These are phyloP conservation scores for Xylophagus ater DNA, from an alignment of 2,888 invertebrate species.

Conservation along the genomic window DNA sequence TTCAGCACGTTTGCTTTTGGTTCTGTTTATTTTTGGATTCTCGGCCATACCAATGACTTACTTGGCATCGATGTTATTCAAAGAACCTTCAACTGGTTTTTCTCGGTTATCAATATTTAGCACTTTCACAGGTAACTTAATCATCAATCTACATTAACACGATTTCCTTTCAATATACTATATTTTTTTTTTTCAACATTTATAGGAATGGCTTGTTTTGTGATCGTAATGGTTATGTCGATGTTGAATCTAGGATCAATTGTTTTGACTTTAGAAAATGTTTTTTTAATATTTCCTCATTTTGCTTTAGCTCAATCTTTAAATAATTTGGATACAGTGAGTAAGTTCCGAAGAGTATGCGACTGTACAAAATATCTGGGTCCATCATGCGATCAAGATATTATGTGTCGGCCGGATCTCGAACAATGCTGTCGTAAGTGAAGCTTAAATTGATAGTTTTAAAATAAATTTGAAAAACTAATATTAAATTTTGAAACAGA, in stretches of 20 bases:
- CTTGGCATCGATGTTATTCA: constrained; percentile 53
- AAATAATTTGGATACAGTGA: constrained; percentile 31
- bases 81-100: constrained; percentile 59
- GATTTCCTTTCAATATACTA: no score
- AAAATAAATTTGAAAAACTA: no score
- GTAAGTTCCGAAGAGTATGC: constrained; percentile 26
- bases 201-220: constrained; percentile 62
- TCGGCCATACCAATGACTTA: constrained; percentile 62
- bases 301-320: constrained; percentile 47
- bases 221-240: constrained; percentile 56
- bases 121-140: constrained; percentile 18
- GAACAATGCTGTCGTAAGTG: no score
- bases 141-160: not conserved
- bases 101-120: constrained; percentile 51
- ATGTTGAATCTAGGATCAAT: constrained; percentile 46
- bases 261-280: constrained; percentile 49
- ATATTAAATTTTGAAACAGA: no score
- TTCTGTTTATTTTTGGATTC: constrained; percentile 55
- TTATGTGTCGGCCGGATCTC: no score
- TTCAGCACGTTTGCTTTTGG: constrained; percentile 47
- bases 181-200: no score
- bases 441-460: no score
- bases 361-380: no score
- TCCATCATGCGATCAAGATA: no score
- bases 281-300: constrained; percentile 62